Conservation (phyloP, 2,888 invertebrate genomes). For the Petrophora chlorosata region DNA sequence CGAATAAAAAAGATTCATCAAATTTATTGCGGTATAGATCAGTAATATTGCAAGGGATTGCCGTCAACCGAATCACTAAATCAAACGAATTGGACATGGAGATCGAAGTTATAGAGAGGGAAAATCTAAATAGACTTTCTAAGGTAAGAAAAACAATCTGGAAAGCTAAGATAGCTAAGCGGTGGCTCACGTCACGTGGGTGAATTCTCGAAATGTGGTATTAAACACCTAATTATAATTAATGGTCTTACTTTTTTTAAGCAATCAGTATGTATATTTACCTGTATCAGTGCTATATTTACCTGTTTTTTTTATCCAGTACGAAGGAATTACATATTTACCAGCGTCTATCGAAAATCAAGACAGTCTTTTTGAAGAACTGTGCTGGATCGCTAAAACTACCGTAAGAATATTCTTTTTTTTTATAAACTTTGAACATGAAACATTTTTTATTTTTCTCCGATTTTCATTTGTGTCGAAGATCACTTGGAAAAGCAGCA, state of each 20-base stretch:
- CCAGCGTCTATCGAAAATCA: slow-evolving; percentile 56
- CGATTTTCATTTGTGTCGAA: not conserved
- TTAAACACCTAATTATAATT: too few species aligned
- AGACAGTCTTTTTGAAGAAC: slow-evolving; percentile 66
- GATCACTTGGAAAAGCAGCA: not conserved
- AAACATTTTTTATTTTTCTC: slow-evolving; percentile 23
- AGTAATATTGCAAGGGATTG: slow-evolving; percentile 69
- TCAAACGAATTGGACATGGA: slow-evolving; percentile 72
- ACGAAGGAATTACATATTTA: slow-evolving; percentile 61
- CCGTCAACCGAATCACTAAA: slow-evolving; percentile 70
- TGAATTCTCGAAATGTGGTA: too few species aligned
- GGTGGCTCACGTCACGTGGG: not conserved
- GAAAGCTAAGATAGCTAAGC: not conserved
- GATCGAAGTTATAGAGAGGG: slow-evolving; percentile 73
- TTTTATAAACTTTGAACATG: too few species aligned
- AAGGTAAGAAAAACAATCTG: slow-evolving; percentile 43
- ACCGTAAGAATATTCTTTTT: slow-evolving; percentile 59
- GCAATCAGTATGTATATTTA: not conserved
- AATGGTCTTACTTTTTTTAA: too few species aligned
- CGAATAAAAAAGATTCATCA: slow-evolving; percentile 68
- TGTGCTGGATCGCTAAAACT: slow-evolving; percentile 76
- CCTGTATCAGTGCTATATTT: slow-evolving; percentile 6
- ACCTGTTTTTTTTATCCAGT: slow-evolving; percentile 49
- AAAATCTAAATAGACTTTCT: slow-evolving; percentile 56
- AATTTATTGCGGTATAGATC: slow-evolving; percentile 62